phyloP scores from a whole-genome alignment of 2,888 invertebrate genomes.

The Cheilosia scutellata region DNA sequence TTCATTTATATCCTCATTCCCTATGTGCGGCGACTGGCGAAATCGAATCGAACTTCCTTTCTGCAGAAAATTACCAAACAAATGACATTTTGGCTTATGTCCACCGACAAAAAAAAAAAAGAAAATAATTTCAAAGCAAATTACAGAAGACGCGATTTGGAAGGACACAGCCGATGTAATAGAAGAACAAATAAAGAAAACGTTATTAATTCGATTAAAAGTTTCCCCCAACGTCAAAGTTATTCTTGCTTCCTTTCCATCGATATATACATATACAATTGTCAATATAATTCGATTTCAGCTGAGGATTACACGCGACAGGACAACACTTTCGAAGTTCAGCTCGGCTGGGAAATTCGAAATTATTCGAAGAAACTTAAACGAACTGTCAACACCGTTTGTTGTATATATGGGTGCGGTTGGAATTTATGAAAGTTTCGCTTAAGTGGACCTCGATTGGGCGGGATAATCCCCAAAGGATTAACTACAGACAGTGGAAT shows the following conservation, averaged over 20 bases:
- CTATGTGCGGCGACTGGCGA: background rate
- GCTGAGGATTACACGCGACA: slow-evolving; percentile 41
- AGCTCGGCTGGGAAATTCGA: background rate
- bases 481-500: slow-evolving; percentile 43
- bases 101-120: slow-evolving; percentile 18
- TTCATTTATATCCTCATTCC: slow-evolving; percentile 33
- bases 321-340: slow-evolving; percentile 32
- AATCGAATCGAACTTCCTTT: slow-evolving; percentile 27
- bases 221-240: slow-evolving; percentile 40
- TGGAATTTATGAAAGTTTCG: slow-evolving; percentile 64
- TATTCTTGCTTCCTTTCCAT: slow-evolving; percentile 3
- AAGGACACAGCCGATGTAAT: slow-evolving; percentile 2
- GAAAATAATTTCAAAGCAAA: background rate
- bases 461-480: slow-evolving; percentile 63
- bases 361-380: slow-evolving; percentile 17
- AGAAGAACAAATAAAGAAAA: slow-evolving; percentile 24
- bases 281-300: slow-evolving; percentile 59
- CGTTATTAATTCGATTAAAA: slow-evolving; percentile 50
- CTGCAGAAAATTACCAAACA: slow-evolving; percentile 53
- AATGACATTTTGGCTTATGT: slow-evolving; percentile 50
- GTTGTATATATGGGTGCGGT: background rate
- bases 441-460: slow-evolving; percentile 57
- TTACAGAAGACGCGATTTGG: background rate
- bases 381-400: slow-evolving; percentile 28
- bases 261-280: slow-evolving; percentile 44